A percentile compares a stretch with the other conserved stretches of the same genome.
phyloP scores from a whole-genome alignment of 2,888 invertebrate genomes.

The Caradrina kadenii region DNA sequence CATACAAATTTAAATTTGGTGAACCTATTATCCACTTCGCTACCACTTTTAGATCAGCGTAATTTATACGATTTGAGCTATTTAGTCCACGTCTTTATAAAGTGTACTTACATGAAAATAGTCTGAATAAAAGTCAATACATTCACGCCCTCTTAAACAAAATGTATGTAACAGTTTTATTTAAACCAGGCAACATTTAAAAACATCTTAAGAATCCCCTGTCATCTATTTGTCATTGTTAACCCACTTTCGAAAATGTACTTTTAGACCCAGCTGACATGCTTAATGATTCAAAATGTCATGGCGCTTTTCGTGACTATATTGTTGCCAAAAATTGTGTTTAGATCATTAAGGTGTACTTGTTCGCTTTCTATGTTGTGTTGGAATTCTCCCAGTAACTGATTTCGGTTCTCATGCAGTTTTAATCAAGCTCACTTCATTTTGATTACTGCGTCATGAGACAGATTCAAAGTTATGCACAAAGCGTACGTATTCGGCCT shows the following conservation, averaged over 20 bases:
- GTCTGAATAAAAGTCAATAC: slow-evolving; percentile 44
- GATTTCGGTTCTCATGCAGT: slow-evolving; percentile 29
- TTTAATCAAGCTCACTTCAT: slow-evolving; percentile 56
- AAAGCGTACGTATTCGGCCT: slow-evolving; percentile 48
- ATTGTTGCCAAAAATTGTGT: slow-evolving; percentile 75
- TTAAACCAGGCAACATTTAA: slow-evolving; percentile 59
- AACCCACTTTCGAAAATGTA: slow-evolving; percentile 75
- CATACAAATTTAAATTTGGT: slow-evolving; percentile 12
- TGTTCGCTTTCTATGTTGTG: slow-evolving; percentile 67
- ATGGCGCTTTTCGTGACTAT: slow-evolving; percentile 74
- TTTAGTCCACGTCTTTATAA: slow-evolving; percentile 18
- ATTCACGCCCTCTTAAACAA: slow-evolving; percentile 39
- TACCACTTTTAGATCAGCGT: slow-evolving; percentile 34
- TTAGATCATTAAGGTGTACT: slow-evolving; percentile 71
- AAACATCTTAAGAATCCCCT: slow-evolving; percentile 67
- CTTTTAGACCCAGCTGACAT: slow-evolving; percentile 69
- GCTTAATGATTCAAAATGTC: slow-evolving; percentile 76
- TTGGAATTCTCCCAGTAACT: slow-evolving; percentile 60
- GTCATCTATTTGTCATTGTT: slow-evolving; percentile 78
- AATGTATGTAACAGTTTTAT: slow-evolving; percentile 55
- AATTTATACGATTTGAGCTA: slow-evolving; percentile 8
- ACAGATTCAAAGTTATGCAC: slow-evolving; percentile 51
- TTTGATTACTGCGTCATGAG: slow-evolving; percentile 60
- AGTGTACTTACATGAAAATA: slow-evolving; percentile 30
- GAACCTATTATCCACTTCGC: slow-evolving; percentile 19